Percentiles rank a stretch among this genome's conserved stretches.
Evolutionary conservation across 2,113 vertebrate species (phyloP).

Genomic region (Rhodinocichla rosea): DNA sequence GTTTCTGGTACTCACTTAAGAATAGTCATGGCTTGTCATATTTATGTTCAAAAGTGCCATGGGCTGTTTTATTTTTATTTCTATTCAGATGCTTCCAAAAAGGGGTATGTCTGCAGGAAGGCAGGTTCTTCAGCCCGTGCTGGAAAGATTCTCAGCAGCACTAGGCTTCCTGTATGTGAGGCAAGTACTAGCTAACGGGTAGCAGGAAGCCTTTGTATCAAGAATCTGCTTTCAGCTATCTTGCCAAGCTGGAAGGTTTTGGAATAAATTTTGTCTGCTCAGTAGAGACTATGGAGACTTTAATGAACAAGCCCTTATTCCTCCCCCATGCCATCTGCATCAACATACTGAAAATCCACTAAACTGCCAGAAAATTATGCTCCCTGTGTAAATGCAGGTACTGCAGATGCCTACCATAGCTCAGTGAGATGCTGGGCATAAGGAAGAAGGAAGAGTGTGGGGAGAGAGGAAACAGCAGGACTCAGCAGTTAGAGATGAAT

Average conservation of each 20-base stretch:
- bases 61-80: neutral
- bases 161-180: neutral
- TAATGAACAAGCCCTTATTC: slow-evolving; percentile 22
- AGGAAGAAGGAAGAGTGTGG: neutral
- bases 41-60: neutral
- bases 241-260: slow-evolving; percentile 7
- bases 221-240: neutral
- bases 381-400: slow-evolving; percentile 19
- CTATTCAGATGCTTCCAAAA: neutral
- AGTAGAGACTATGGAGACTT: slow-evolving; percentile 24
- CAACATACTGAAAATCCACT: slow-evolving; percentile 2
- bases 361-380: slow-evolving; percentile 11
- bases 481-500: neutral
- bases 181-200: neutral
- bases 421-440: neutral
- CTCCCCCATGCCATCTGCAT: slow-evolving; percentile 47
- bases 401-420: slow-evolving; percentile 26
- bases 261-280: slow-evolving; percentile 30
- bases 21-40: neutral
- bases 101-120: accelerated
- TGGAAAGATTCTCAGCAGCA: neutral
- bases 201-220: neutral
- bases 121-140: neutral
- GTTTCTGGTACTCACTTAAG: neutral
- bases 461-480: neutral